Evolutionary conservation across 2,888 invertebrate genomes (phyloP).

Genomic region (Sminthurides aquaticus): DNA sequence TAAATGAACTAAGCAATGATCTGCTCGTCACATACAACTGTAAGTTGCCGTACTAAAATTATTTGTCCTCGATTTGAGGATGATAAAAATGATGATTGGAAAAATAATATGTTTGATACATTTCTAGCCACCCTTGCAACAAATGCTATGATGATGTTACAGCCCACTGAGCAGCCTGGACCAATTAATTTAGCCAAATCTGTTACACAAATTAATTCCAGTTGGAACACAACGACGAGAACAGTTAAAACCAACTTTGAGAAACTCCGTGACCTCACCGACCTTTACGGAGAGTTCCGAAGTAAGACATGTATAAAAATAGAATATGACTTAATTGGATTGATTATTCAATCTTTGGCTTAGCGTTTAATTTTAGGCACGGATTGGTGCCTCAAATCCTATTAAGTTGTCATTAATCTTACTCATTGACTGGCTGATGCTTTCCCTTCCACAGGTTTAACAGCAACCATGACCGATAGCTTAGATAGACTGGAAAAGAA

Average conservation of each 20-base stretch:
- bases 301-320: slow-evolving; percentile 42
- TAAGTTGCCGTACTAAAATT: slow-evolving; percentile 20
- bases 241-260: slow-evolving; percentile 59
- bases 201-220: slow-evolving; percentile 62
- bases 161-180: slow-evolving; percentile 19
- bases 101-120: not conserved
- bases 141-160: slow-evolving; percentile 12
- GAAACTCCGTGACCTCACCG: slow-evolving; percentile 64
- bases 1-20: slow-evolving; percentile 58
- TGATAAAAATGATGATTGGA: not conserved
- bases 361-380: no score
- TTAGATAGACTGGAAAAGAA: slow-evolving; percentile 71
- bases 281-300: slow-evolving; percentile 65
- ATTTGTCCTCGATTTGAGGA: not conserved
- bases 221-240: slow-evolving; percentile 64
- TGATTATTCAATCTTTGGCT: not conserved
- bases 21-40: slow-evolving; percentile 34
- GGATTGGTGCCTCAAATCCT: not conserved
- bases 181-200: slow-evolving; percentile 47
- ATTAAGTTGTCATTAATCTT: not conserved
- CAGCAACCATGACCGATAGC: slow-evolving; percentile 72
- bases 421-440: not conserved
- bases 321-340: not conserved
- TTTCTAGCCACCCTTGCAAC: slow-evolving; percentile 10
- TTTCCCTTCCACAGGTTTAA: slow-evolving; percentile 52